Percentiles rank a stretch among this genome's conserved stretches.
Evolutionary conservation across 37 sponge, comb jelly and placozoan genomes (phyloP).

Genomic region (Cliona cf. orientalis): DNA sequence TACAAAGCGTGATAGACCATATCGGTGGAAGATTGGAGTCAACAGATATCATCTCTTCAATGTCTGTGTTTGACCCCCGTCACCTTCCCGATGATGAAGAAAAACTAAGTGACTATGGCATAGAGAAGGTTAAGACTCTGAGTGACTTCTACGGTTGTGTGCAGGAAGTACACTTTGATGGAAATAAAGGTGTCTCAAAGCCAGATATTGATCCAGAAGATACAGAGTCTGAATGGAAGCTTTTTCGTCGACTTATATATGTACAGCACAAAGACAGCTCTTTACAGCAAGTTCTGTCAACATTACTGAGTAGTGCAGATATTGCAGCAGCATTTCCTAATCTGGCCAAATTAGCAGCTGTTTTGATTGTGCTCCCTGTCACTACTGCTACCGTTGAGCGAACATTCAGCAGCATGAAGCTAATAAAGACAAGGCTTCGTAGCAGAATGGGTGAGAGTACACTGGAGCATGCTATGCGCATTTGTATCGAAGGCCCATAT

Average conservation of each 20-base stretch:
- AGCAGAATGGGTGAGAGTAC: constrained; percentile 35
- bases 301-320: too few relatives aligned
- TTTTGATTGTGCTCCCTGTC: constrained; percentile 5
- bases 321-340: background rate
- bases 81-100: constrained; percentile 32
- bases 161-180: constrained; percentile 22
- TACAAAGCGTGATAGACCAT: constrained; percentile 18
- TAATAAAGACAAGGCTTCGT: constrained; percentile 20
- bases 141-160: constrained; percentile 20
- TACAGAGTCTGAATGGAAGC: constrained; percentile 47
- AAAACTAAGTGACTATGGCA: constrained; percentile 16
- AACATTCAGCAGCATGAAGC: constrained; percentile 26
- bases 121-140: constrained; percentile 21
- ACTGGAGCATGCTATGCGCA: constrained; percentile 15
- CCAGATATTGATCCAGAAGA: constrained; percentile 32
- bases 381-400: constrained; percentile 24
- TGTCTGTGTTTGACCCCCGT: constrained; percentile 55
- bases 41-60: constrained; percentile 35
- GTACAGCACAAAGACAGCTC: too few relatives aligned
- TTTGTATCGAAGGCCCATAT: constrained; percentile 20
- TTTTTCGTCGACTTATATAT: constrained; percentile 23
- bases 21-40: background rate
- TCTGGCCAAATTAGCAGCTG: background rate
- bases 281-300: too few relatives aligned
- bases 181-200: background rate